These are phyloP conservation scores for Cyanoramphus novaezelandiae DNA, from an alignment of 2,113 vertebrate genomes.

Conservation along the genomic window DNA sequence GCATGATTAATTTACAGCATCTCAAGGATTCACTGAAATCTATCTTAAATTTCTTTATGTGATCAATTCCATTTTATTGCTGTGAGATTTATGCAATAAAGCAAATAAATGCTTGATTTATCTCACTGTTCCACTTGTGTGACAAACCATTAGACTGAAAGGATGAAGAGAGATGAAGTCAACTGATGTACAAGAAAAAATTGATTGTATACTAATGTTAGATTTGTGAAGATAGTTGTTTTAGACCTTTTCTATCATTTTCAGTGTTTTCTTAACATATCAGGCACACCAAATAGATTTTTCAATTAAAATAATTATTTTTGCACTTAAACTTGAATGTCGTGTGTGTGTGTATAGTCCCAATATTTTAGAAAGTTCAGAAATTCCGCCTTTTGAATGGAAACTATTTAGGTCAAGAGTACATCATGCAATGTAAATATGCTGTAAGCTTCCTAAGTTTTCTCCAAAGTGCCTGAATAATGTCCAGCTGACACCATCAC, in stretches of 20 bases:
- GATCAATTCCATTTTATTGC: slow-evolving; percentile 49
- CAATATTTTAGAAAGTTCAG: neutral
- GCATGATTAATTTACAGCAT: slow-evolving; percentile 34
- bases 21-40: slow-evolving; percentile 7
- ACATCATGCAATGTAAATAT: neutral
- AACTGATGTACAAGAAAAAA: neutral
- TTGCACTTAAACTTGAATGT: neutral
- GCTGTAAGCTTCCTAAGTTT: neutral
- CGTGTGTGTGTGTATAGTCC: neutral
- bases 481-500: neutral
- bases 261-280: neutral
- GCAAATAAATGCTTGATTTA: slow-evolving; percentile 51
- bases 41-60: slow-evolving; percentile 39
- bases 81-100: slow-evolving; percentile 44
- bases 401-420: neutral
- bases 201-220: neutral
- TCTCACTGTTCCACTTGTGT: neutral
- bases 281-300: neutral
- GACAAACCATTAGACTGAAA: neutral
- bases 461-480: neutral
- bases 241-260: neutral
- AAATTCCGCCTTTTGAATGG: neutral
- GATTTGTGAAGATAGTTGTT: neutral
- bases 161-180: neutral
- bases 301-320: neutral